Base-by-base conservation (phyloP, 2,113 vertebrate genomes). In the Oncorhynchus masou region DNA sequence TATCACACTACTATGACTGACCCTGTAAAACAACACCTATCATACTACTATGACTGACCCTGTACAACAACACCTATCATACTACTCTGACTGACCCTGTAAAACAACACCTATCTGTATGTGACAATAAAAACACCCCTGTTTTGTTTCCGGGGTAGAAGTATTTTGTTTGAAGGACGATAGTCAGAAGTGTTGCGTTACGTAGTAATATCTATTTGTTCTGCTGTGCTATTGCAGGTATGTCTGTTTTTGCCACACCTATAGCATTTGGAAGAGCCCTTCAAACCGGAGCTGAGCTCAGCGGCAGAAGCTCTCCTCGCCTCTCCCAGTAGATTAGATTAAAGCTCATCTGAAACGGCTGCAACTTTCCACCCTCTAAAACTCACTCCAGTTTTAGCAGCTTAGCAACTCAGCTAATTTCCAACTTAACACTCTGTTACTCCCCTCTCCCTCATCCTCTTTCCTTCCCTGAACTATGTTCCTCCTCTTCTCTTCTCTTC, bases 201-300 rank as follows among this genome's bases (percentile, higher is more conserved):
- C 5, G 34, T 39, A 39, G 8, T 39, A 8, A 8, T 7, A 8
- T 39, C 7, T 8, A 34, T 34, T 34, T 34, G 6, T 68, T n/a
- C 27, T 13, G 27, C 11, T 27, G 15, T 66, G 64, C 9, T 13
- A 66, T 1, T 13, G 13, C 13, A 25, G n/a, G 64, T 12, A 15
- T 66, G 64, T 27, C 22, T 66, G 22, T 27, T 27, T 29, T 66
- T 24, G 64, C 64, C 24, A 66, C 22, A 66, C 13, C 13, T 15
- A 66, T 29, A 39, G 6, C 49, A 51, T 16, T 13, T 3, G 68
- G 57, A 12, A 57, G 15, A 12, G 13, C 24, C 11, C 68, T 34
- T 4, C 16, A 9, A 54, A 27, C 34, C 15, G 20, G 25, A 79
- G 86, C 85, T 83, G 86, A 78, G 81, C 79, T 84, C 85, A 85